Evolutionary conservation across 2,797 vertebrate genomes (phyloP).

Genomic region (Lagodon rhomboides): DNA sequence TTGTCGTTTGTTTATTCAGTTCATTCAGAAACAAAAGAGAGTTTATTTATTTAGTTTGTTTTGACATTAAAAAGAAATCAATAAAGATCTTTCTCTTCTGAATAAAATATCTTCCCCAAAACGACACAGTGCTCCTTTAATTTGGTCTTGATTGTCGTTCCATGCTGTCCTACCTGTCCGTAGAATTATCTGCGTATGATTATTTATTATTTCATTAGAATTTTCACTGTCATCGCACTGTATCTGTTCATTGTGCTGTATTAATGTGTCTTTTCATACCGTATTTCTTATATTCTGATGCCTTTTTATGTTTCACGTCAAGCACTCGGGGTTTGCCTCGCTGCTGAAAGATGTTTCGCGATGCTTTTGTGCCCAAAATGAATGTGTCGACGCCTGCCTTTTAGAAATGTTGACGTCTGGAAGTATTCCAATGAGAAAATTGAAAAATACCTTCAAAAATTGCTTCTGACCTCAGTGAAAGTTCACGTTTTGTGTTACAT

Average conservation of each 20-base stretch:
- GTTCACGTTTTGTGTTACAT: too few species aligned
- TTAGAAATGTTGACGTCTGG: too few species aligned
- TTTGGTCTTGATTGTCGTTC: constrained; percentile 16
- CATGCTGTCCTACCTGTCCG: neutral
- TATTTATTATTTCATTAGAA: neutral
- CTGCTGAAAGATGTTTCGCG: neutral
- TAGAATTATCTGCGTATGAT: neutral
- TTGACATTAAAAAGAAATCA: too few species aligned
- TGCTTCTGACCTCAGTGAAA: too few species aligned
- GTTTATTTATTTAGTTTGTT: too few species aligned
- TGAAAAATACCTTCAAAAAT: too few species aligned
- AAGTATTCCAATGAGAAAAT: too few species aligned
- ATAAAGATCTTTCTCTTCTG: too few species aligned
- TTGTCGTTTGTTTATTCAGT: too few species aligned
- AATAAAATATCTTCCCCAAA: too few species aligned
- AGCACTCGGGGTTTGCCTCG: neutral
- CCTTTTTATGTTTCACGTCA: neutral
- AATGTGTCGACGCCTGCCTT: too few species aligned
- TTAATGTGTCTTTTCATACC: neutral
- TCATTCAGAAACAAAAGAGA: too few species aligned
- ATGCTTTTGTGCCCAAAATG: neutral
- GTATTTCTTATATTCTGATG: neutral
- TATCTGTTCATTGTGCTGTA: neutral
- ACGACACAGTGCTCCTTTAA: neutral
- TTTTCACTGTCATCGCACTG: neutral